phyloP scores from a whole-genome alignment of 2,113 vertebrate species.

The Psophia crepitans region DNA sequence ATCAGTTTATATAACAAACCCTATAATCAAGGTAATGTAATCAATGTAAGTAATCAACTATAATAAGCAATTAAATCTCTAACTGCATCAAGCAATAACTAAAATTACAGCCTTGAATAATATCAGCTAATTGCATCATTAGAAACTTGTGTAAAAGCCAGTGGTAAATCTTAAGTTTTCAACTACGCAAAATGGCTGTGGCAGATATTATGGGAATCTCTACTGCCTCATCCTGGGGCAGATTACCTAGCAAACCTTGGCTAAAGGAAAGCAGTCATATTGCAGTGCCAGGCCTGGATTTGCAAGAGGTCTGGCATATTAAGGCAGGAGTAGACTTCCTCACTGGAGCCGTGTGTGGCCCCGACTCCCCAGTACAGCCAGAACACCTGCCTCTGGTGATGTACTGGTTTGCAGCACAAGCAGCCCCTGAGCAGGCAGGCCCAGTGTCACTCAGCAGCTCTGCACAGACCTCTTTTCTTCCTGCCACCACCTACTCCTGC shows the following conservation, averaged over 20 bases:
- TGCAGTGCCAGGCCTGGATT: background rate
- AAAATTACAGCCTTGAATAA: conserved; percentile 41
- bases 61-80: conserved; percentile 55
- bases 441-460: background rate
- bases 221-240: background rate
- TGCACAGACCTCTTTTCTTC: background rate
- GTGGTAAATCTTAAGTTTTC: background rate
- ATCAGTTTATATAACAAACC: conserved; percentile 39
- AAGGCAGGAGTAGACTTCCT: background rate
- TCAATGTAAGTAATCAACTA: conserved; percentile 52
- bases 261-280: background rate
- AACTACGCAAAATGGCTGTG: background rate
- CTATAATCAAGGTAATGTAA: conserved; percentile 55
- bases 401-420: background rate
- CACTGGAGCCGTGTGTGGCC: background rate
- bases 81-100: conserved; percentile 50
- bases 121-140: conserved; percentile 30
- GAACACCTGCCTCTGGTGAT: background rate
- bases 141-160: conserved; percentile 20
- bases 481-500: background rate
- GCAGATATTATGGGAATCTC: background rate
- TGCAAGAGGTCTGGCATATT: background rate
- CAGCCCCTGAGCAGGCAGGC: background rate
- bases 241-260: background rate
- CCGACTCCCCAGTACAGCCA: background rate